These are phyloP conservation scores for Elysia chlorotica DNA, from an alignment of 1,140 invertebrate species.

Conservation along the genomic window DNA sequence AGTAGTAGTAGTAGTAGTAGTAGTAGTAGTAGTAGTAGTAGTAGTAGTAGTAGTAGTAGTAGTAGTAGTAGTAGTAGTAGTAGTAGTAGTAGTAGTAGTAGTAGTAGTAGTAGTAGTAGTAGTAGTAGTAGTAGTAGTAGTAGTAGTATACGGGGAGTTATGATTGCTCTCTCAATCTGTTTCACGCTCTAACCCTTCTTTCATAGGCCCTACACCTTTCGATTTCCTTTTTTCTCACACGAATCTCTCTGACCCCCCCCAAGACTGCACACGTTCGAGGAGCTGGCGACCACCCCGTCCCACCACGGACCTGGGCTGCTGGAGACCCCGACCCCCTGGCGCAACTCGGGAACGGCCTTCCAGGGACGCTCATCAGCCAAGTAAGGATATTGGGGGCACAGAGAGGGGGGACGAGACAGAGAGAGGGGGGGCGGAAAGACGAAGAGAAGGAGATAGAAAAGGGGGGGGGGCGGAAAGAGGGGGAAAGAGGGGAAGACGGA, in stretches of 20 bases:
- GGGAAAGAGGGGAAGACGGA: too few species aligned
- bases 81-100: background rate
- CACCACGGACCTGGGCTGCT: background rate
- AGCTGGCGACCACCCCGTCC: background rate
- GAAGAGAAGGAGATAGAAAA: too few species aligned
- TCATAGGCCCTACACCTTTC: background rate
- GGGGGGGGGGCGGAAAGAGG: too few species aligned
- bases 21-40: background rate
- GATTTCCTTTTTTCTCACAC: background rate
- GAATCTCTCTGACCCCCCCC: background rate
- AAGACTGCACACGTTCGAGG: background rate
- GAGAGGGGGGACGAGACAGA: too few species aligned
- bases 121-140: background rate
- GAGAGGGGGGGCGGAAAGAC: too few species aligned
- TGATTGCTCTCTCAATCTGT: background rate
- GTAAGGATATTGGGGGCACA: too few species aligned
- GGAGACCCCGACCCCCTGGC: background rate
- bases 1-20: background rate
- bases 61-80: slow-evolving; percentile 1
- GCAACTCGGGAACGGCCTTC: too few species aligned
- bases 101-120: background rate
- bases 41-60: background rate
- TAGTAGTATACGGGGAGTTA: background rate
- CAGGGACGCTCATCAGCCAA: too few species aligned
- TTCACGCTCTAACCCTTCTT: background rate